Evolutionary conservation across 2,888 invertebrate genomes (phyloP).

Genomic region (Lathronympha strigana): DNA sequence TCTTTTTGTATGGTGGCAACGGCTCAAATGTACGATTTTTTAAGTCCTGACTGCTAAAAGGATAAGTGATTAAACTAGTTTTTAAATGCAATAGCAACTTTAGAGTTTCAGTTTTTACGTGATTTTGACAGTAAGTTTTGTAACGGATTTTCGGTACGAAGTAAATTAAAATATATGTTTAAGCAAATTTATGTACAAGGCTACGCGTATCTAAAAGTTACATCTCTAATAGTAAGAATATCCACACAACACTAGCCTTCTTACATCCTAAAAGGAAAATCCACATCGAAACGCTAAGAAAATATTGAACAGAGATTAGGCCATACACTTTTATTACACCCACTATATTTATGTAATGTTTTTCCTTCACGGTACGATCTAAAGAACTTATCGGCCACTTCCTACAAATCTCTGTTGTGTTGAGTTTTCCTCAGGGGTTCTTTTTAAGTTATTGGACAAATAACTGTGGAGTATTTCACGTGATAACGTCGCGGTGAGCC

Average conservation of each 20-base stretch:
- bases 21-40: too few species aligned
- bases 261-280: constrained; percentile 48
- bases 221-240: not conserved
- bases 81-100: too few species aligned
- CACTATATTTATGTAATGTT: constrained; percentile 45
- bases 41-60: too few species aligned
- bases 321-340: constrained; percentile 45
- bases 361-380: constrained; percentile 39
- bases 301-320: constrained; percentile 46
- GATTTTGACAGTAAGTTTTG: too few species aligned
- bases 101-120: too few species aligned
- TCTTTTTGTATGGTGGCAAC: too few species aligned
- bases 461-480: constrained; percentile 41
- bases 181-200: too few species aligned
- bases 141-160: too few species aligned
- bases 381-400: constrained; percentile 44
- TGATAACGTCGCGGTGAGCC: constrained; percentile 43
- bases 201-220: too few species aligned
- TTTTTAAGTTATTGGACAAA: constrained; percentile 41
- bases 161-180: too few species aligned
- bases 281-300: constrained; percentile 44
- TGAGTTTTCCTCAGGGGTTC: constrained; percentile 29
- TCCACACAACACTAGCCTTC: constrained; percentile 45
- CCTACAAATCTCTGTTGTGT: constrained; percentile 43
- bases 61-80: too few species aligned